These are phyloP conservation scores for Thalassarche chlororhynchos DNA, from an alignment of 2,113 vertebrate genomes.

Conservation along the genomic window DNA sequence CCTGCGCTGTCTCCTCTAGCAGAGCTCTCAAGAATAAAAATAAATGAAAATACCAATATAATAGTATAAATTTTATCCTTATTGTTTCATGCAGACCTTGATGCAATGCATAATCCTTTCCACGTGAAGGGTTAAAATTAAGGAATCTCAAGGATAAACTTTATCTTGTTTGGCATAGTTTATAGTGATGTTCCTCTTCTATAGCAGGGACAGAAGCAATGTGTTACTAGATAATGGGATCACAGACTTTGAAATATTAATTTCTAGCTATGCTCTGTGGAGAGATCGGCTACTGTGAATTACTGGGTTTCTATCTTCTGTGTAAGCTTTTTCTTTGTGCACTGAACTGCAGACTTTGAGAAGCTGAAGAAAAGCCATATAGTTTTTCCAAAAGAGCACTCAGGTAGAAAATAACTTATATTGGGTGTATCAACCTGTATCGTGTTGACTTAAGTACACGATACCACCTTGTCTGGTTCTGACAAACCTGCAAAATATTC, in stretches of 20 bases:
- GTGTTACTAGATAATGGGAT: background rate
- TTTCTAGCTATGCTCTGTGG: background rate
- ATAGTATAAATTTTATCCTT: background rate
- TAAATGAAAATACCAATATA: background rate
- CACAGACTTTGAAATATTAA: background rate
- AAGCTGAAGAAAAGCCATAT: background rate
- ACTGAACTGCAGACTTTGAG: background rate
- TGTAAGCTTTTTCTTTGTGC: background rate
- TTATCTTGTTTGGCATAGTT: background rate
- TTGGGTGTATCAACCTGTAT: background rate
- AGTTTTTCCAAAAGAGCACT: background rate
- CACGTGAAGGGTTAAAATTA: background rate
- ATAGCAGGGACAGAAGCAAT: background rate
- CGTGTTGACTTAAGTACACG: rapidly evolving
- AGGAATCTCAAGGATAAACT: background rate
- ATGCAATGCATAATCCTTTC: background rate
- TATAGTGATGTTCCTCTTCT: background rate
- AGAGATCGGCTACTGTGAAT: background rate
- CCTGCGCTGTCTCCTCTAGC: background rate
- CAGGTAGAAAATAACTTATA: background rate
- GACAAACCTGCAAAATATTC: background rate
- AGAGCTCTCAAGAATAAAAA: slow-evolving; percentile 10
- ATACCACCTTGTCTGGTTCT: background rate
- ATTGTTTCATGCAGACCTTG: background rate
- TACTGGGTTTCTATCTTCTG: background rate